Percentiles rank a stretch among this genome's conserved stretches.
Evolutionary conservation across 2,888 invertebrate genomes (phyloP).

Genomic region (Drosophila mettleri): DNA sequence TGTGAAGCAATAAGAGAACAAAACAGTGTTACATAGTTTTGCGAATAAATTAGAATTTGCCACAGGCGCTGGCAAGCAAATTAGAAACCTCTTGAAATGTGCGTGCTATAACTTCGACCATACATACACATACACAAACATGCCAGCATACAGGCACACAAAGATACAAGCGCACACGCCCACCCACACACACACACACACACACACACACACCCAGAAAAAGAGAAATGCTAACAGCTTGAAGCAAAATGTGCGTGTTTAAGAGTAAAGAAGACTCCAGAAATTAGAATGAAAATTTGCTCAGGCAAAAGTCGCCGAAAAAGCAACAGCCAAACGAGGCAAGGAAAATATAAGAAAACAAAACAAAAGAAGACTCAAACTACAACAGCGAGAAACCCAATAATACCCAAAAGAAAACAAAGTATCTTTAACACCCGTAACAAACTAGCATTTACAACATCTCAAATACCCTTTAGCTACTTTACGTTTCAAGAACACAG

Average conservation of each 20-base stretch:
- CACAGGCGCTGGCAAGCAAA: constrained; percentile 65
- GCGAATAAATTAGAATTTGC: constrained; percentile 77
- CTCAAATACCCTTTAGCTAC: constrained; percentile 1
- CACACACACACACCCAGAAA: constrained; percentile 5
- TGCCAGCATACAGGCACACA: constrained; percentile 9
- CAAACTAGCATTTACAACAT: background rate
- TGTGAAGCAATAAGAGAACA: constrained; percentile 16
- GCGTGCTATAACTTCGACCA: constrained; percentile 63
- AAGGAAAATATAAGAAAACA: constrained; percentile 8
- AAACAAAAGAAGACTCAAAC: background rate
- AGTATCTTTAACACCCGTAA: constrained; percentile 4
- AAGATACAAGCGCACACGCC: constrained; percentile 4
- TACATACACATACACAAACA: constrained; percentile 22
- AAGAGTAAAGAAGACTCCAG: constrained; percentile 12
- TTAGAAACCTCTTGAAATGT: constrained; percentile 74
- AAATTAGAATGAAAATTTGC: constrained; percentile 15
- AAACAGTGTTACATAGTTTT: constrained; percentile 63
- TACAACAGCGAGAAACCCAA: background rate
- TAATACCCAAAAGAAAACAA: constrained; percentile 8
- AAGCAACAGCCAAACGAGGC: constrained; percentile 10
- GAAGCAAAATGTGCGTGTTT: constrained; percentile 39
- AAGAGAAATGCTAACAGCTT: constrained; percentile 2
- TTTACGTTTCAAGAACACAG: no score
- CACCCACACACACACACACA: constrained; percentile 22
- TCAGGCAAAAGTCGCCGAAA: constrained; percentile 28